A percentile compares a stretch with the other conserved stretches of the same genome.
phyloP scores from a whole-genome alignment of 2,113 vertebrate genomes.

The Ivindomyrus marchei region DNA sequence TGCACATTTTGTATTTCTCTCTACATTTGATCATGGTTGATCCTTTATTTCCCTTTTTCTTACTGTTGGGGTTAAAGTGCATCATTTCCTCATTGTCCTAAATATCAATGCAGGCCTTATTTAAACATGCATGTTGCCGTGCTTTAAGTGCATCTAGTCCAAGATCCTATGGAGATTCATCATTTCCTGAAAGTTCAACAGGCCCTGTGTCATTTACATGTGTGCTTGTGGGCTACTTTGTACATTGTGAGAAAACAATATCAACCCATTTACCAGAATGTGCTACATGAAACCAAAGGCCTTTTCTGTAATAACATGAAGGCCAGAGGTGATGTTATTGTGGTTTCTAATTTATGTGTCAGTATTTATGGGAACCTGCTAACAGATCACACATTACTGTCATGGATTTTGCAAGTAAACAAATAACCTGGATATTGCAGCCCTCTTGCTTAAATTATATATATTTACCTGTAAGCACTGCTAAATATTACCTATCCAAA shows the following conservation, averaged over 20 bases:
- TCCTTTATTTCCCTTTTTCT: background rate
- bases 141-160: background rate
- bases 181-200: background rate
- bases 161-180: background rate
- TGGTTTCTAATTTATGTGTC: background rate
- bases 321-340: background rate
- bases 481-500: background rate
- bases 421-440: background rate
- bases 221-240: background rate
- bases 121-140: background rate
- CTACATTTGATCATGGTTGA: background rate
- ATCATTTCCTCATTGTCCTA: background rate
- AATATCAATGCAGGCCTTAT: background rate
- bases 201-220: background rate
- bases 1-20: background rate
- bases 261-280: slow-evolving; percentile 1
- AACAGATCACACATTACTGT: background rate
- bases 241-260: background rate
- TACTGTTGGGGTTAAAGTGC: background rate
- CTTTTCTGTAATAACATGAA: background rate
- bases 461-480: background rate
- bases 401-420: background rate
- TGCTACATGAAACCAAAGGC: background rate
- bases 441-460: background rate
- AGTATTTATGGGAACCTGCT: background rate